Base-by-base conservation (phyloP, 1,140 invertebrate genomes). In the Drosophila grimshawi region DNA sequence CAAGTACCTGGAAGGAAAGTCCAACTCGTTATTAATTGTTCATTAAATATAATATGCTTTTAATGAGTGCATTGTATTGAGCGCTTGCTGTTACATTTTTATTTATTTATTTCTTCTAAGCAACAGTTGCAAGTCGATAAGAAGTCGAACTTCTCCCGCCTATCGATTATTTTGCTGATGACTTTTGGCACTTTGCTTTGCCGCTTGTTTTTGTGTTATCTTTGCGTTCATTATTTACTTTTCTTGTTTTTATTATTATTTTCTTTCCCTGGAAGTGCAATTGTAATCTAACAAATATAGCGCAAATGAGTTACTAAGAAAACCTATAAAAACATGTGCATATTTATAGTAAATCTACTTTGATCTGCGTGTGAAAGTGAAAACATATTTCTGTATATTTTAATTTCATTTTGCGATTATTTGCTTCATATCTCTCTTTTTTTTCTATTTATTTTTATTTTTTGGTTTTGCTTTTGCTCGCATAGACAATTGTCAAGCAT, bases 1-100 rank as follows among this genome's bases (percentile, higher is more conserved):
- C 97, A 60, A 98, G 93, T 30, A 98, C 97, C 94, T 96, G 93
- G 37, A 81, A 90, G 19, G 53, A 53, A 2, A 0, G 0, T 19
- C 19, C 19, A 19, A 19, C 19, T 19, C 19, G 19, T 19, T 19
- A 19, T 19, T 19, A 19, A 19, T 19, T 1, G 19, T 19, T 19
- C 19, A 19, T 19, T 6, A 37, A 6, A 7, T 37, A 5, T 7
- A 37, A 19, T 19, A 19, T 19, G 19, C 19, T 19, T 19, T 1
- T 19, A 19, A 19, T 19, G 19, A 19, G 33, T 33, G 3, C 41
- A 43, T 43, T 7, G 41, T 11, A 11, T 10, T n/a, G 2, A 45
- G 11, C 5, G 46, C 4, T 29, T 48, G 6, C 19, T 7, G 43
- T 48, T 3, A 5, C 1, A 19, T 19, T 19, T 19, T 19, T 19